Conservation (phyloP, 1,140 invertebrate species). For the Dreissena polymorpha region DNA sequence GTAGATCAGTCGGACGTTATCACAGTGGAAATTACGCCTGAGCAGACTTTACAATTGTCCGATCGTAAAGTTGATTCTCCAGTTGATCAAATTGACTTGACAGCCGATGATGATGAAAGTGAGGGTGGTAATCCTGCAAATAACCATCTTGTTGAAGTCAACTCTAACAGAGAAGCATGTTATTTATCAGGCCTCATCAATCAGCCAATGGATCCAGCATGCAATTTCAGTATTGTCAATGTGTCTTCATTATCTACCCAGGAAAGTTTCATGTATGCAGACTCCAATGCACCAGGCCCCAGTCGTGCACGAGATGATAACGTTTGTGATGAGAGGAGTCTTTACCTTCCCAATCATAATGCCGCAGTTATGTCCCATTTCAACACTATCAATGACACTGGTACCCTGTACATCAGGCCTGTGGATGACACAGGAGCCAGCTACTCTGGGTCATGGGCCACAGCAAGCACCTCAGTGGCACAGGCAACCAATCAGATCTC, state of each 20-base stretch:
- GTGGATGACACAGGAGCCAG: neutral
- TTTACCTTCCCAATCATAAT: neutral
- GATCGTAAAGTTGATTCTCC: neutral
- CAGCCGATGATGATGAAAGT: conserved; percentile 16
- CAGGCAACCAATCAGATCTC: conserved; percentile 2
- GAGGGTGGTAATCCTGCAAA: neutral
- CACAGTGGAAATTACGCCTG: too few species aligned
- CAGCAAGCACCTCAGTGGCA: neutral
- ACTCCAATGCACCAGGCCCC: too few species aligned
- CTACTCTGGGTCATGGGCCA: neutral
- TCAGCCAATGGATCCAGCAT: conserved; percentile 1
- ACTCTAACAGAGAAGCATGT: too few species aligned
- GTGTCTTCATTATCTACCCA: conserved; percentile 32
- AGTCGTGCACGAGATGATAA: too few species aligned
- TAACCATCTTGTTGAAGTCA: too few species aligned
- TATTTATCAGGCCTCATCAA: neutral
- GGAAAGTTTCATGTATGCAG: neutral
- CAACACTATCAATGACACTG: neutral
- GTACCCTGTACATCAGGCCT: neutral
- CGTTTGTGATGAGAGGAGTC: too few species aligned
- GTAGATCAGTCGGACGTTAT: too few species aligned
- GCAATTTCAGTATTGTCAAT: conserved; percentile 31
- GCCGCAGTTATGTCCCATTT: neutral
- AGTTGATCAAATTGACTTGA: conserved; percentile 27
- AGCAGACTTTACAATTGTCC: too few species aligned